Conservation (phyloP, 2,797 vertebrate genomes). For the Kryptopterus vitreolus region DNA sequence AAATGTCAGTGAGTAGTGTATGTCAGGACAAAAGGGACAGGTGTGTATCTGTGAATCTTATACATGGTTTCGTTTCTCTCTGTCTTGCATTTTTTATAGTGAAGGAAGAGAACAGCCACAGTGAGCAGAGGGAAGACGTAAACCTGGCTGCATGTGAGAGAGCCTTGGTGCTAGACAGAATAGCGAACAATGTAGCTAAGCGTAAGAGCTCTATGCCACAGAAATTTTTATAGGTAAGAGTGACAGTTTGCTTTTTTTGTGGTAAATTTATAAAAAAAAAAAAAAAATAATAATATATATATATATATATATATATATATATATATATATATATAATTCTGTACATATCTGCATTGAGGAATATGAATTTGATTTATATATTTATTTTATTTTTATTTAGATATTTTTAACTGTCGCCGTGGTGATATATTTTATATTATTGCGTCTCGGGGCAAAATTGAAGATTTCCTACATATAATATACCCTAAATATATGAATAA, state of each 20-base stretch:
- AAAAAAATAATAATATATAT: too few relatives aligned
- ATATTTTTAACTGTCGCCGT: background rate
- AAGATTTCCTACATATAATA: too few relatives aligned
- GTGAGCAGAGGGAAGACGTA: conserved; percentile 97
- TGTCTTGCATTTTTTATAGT: conserved; percentile 90
- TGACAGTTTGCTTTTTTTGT: conserved; percentile 87
- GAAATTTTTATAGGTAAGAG: conserved; percentile 99
- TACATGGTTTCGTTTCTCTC: conserved; percentile 72
- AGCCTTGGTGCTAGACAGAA: conserved; percentile 98
- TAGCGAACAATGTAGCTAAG: conserved; percentile 99
- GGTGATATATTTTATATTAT: background rate
- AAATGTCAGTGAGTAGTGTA: conserved; percentile 4
- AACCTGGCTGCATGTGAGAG: conserved; percentile 95
- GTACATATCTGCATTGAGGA: background rate
- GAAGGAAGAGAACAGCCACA: conserved; percentile 98
- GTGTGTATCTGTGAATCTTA: conserved; percentile 67
- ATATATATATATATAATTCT: conserved; percentile 16
- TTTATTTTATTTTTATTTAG: background rate
- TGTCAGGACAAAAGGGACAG: conserved; percentile 33
- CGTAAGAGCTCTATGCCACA: conserved; percentile 99
- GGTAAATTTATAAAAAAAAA: too few relatives aligned
- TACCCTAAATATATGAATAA: too few relatives aligned
- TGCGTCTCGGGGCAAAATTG: background rate
- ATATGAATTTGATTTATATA: background rate
- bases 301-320: too few relatives aligned